These are phyloP conservation scores for Orchesellides sinensis DNA, from an alignment of 2,888 invertebrate genomes.

Conservation along the genomic window DNA sequence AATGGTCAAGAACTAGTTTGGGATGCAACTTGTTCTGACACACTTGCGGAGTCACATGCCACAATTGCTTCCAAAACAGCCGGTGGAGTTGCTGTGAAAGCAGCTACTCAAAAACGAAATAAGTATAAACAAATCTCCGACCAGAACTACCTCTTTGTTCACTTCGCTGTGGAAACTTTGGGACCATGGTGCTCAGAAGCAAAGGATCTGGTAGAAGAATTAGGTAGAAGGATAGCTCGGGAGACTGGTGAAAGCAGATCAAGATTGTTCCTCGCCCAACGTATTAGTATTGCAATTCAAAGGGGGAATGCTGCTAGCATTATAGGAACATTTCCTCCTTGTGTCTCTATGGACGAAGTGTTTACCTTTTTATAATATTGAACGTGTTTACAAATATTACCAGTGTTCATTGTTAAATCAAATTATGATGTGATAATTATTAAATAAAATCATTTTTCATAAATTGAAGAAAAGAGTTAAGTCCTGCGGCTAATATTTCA, in stretches of 20 bases:
- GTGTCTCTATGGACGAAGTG: neutral
- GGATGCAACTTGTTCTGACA: constrained; percentile 36
- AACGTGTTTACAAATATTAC: too few relatives aligned
- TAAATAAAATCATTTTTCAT: too few relatives aligned
- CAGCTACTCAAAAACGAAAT: neutral
- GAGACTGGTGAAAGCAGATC: neutral
- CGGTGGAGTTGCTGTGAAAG: neutral
- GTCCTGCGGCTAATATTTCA: neutral
- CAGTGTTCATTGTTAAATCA: too few relatives aligned
- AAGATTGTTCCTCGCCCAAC: neutral
- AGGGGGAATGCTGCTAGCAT: constrained; percentile 14
- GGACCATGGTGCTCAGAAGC: constrained; percentile 3
- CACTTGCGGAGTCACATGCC: neutral
- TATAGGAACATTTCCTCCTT: neutral
- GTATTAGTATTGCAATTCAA: constrained; percentile 21
- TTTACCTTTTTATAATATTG: constrained; percentile 8
- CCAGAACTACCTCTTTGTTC: neutral
- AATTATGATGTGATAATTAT: too few relatives aligned
- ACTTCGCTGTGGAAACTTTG: constrained; percentile 7
- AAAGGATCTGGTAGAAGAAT: neutral
- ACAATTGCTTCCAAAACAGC: neutral
- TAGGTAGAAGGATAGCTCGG: neutral
- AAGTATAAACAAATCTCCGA: neutral
- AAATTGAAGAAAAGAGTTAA: neutral
- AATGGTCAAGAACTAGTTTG: constrained; percentile 21